phyloP scores from a whole-genome alignment of 2,888 invertebrate species.

The Caenorhabditis sp. region DNA sequence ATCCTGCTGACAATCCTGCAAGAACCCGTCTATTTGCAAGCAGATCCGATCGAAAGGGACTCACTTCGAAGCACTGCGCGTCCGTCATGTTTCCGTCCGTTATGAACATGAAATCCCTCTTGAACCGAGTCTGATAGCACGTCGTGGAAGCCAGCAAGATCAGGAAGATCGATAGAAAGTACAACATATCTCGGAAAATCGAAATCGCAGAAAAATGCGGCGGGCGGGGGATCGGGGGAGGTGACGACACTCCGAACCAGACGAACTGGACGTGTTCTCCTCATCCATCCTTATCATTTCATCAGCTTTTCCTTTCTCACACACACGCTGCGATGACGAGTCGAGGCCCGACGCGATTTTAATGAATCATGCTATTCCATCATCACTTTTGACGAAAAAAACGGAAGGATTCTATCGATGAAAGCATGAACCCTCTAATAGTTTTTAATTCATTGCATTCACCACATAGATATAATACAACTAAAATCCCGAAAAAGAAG shows the following conservation, averaged over 20 bases:
- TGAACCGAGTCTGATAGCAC: conserved; percentile 58
- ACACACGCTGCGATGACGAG: conserved; percentile 13
- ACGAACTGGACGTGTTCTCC: conserved; percentile 50
- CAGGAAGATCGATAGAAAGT: conserved; percentile 24
- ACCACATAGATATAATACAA: no score
- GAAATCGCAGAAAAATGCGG: conserved; percentile 32
- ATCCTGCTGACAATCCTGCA: conserved; percentile 74
- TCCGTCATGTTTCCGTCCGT: conserved; percentile 73
- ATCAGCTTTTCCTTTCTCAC: conserved; percentile 47
- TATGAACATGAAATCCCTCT: conserved; percentile 78
- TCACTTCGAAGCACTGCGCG: conserved; percentile 75
- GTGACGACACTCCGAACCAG: conserved; percentile 49
- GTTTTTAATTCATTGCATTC: no score
- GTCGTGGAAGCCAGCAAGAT: neutral
- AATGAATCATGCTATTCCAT: conserved; percentile 37
- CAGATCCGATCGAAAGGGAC: no score
- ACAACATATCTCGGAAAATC: conserved; percentile 33
- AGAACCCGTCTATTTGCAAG: no score
- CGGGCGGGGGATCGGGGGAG: conserved; percentile 1
- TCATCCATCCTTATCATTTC: conserved; percentile 39
- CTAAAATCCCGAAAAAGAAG: neutral
- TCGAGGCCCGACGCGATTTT: conserved; percentile 26
- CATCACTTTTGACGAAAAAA: conserved; percentile 19
- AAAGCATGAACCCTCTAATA: no score
- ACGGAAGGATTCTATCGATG: no score